Evolutionary conservation across 2,888 invertebrate species (phyloP), one percentile per base, ranked within the genome.

Genomic region (Chamaedrilus cognettii): DNA sequence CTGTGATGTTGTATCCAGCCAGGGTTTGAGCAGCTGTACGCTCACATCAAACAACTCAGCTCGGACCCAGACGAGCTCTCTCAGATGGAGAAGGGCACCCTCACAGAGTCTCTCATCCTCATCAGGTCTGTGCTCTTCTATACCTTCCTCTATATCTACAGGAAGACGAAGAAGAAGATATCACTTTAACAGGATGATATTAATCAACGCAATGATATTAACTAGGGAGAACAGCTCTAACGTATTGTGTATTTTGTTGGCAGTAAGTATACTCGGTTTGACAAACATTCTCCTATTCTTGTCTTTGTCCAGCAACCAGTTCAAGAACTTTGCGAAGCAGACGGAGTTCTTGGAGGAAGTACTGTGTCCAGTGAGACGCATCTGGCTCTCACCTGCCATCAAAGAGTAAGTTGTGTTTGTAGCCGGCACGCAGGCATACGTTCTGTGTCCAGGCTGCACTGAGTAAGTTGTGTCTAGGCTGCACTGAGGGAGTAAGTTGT

Each of bases 1-100:
- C n/a, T n/a, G n/a, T n/a, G n/a, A n/a, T n/a, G n/a, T n/a, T n/a
- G n/a, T 55, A 70, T 73, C 28, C 70, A 79, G 79, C 93, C 94
- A 0, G 90, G 92, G 49, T 96, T 95, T 84, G 91, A 91, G 63
- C 90, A 92, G 70, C 90, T 96, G 71, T 90, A 91, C 79, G 88
- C 89, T 7, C 89, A 91, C 74, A 89, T 92, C 2, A 89, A 89
- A 64, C 88, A 88, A 68, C 86, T 94, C 64, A 88, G 90, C 3
- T 87, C 88, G 60, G 89, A 90, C 70, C 85, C 85, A 33, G 86
- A 86, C 5, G 88, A 84, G 75, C 87, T 94, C 62, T 91, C 91
- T 70, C 90, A 90, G 69, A 88, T 92, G 85, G 94, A 94, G 83
- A 90, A 91, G 76, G 90, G 92, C 60, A 91, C 92, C 0, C 83